phyloP scores from a whole-genome alignment of 2,113 vertebrate genomes.

The Takifugu flavidus region DNA sequence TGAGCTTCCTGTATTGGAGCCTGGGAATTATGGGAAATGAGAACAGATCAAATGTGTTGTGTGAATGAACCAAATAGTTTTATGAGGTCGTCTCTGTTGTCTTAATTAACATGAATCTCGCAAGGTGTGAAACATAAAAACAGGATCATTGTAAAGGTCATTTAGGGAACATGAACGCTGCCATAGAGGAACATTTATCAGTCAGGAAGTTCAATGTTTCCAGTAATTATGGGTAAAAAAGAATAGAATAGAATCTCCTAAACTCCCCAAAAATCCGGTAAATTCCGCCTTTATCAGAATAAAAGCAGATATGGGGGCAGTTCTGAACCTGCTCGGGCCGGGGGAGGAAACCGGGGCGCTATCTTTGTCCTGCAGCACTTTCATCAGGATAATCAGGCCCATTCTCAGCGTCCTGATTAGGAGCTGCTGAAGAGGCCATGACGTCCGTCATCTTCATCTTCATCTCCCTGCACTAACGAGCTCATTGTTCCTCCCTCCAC shows the following conservation, averaged over 20 bases:
- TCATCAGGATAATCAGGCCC: slow-evolving; percentile 45
- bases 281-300: too few species aligned
- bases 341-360: slow-evolving; percentile 43
- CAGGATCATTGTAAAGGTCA: too few species aligned
- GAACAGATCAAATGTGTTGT: not conserved
- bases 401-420: slow-evolving; percentile 17
- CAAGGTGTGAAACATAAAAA: not conserved
- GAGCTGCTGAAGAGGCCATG: slow-evolving; percentile 11
- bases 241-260: too few species aligned
- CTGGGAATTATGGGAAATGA: too few species aligned
- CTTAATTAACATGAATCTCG: not conserved
- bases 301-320: too few species aligned
- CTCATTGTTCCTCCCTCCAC: too few species aligned
- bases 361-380: slow-evolving; percentile 40
- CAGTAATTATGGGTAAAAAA: not conserved
- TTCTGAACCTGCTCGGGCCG: not conserved
- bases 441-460: slow-evolving; percentile 9
- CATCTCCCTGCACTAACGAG: too few species aligned
- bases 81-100: not conserved
- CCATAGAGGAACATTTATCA: too few species aligned
- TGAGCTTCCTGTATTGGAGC: not conserved
- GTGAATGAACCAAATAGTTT: not conserved
- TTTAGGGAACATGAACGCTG: too few species aligned
- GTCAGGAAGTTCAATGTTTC: not conserved
- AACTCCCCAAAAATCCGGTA: too few species aligned